Base-by-base conservation (phyloP, 1,140 invertebrate genomes). In the Coenobita brevimanus region DNA sequence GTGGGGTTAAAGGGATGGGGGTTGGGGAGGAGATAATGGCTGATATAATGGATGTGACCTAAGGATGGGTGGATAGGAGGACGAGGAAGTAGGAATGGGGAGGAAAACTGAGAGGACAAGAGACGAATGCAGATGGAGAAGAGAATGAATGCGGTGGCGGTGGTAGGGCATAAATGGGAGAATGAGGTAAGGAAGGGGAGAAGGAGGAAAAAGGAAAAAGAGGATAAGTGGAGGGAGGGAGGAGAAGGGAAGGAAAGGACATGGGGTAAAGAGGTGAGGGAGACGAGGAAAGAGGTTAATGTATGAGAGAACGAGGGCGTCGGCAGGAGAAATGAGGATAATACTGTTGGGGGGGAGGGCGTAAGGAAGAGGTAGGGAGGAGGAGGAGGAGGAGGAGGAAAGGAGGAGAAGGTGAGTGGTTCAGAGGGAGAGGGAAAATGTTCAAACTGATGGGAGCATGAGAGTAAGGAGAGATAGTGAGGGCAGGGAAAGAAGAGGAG, bases 381-480 rank as follows among this genome's bases (percentile, higher is more conserved):
- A 15, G 15, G n/a, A 17, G 3, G n/a, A 0, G 3, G n/a, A 2
- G 1, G 24, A 3, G 1, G 73, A 1, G 15, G 6, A 24, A 2
- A 43, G 27, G 21, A 27, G 75, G 27, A 30, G 21, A 27, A n/a
- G 43, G 3, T 24, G n/a, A 13, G 43, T 24, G 30, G 4, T 1
- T 1, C 21, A 13, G 15, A 57, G 46, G 10, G 38, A 38, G 8
- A 27, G 46, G 15, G 21, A 27, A 13, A 46, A n/a, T n/a, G n/a
- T n/a, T n/a, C n/a, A n/a, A n/a, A n/a, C n/a, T n/a, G n/a, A n/a
- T n/a, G 75, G 27, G 43, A 21, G 17, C 6, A 15, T 15, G 75
- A 27, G 75, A 78, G n/a, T 46, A 10, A 30, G 46, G n/a, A 69
- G 64, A 69, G 67, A 71, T 21, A 71, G 67, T 27, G 67, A 71